phyloP scores from a whole-genome alignment of 2,888 invertebrate species.

The Vanessa cardui region DNA sequence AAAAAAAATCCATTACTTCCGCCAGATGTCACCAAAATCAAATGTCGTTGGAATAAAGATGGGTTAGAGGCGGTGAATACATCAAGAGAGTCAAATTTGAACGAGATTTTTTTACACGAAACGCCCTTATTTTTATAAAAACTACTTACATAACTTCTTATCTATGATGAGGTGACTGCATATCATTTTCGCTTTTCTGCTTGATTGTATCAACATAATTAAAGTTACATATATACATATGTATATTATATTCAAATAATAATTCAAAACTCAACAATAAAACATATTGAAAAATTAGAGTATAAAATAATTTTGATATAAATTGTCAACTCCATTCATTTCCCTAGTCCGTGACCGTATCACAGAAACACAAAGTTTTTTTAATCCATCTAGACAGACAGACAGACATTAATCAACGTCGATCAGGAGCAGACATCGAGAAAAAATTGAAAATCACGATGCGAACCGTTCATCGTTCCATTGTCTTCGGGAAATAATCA shows the following conservation, averaged over 20 bases:
- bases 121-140: background rate
- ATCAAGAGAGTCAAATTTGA: background rate
- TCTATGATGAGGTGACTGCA: no score
- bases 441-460: conserved; percentile 43
- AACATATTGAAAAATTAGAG: background rate
- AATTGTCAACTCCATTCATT: conserved; percentile 46
- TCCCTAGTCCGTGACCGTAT: conserved; percentile 49
- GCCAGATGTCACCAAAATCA: conserved; percentile 82
- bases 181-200: no score
- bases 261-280: background rate
- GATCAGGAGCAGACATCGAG: conserved; percentile 67
- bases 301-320: background rate
- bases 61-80: conserved; percentile 46
- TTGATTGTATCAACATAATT: no score
- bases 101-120: background rate
- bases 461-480: conserved; percentile 21
- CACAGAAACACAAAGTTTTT: conserved; percentile 79
- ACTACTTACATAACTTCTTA: no score
- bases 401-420: conserved; percentile 81
- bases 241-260: no score
- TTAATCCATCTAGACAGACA: conserved; percentile 69
- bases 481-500: conserved; percentile 36
- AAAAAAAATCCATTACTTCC: conserved; percentile 82
- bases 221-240: no score
- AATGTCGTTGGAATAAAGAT: conserved; percentile 65